phyloP scores from a whole-genome alignment of 2,113 vertebrate genomes.

The Acinonyx jubatus region DNA sequence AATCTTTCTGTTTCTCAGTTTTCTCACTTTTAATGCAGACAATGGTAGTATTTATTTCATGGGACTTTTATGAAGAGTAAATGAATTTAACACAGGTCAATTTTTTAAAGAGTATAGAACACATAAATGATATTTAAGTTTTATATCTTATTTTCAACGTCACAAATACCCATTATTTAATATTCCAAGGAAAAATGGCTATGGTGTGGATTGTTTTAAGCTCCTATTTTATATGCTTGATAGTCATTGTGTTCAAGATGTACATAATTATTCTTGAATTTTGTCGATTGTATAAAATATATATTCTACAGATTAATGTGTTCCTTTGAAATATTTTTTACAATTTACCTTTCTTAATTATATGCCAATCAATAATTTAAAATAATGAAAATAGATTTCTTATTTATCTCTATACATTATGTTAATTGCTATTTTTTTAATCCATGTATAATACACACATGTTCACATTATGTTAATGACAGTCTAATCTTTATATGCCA shows the following conservation, averaged over 20 bases:
- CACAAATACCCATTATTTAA: neutral
- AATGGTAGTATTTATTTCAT: neutral
- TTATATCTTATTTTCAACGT: conserved; percentile 28
- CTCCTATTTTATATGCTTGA: neutral
- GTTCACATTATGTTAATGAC: neutral
- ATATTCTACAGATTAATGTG: neutral
- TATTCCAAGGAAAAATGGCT: neutral
- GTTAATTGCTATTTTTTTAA: neutral
- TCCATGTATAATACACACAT: neutral
- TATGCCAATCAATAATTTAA: neutral
- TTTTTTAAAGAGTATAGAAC: neutral
- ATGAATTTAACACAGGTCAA: neutral
- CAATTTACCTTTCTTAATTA: neutral
- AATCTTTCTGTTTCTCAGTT: neutral
- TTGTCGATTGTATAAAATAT: neutral
- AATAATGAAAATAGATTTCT: neutral
- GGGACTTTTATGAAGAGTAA: neutral
- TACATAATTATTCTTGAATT: neutral
- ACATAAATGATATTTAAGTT: neutral
- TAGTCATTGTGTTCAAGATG: neutral
- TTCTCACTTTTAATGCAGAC: neutral
- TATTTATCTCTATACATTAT: neutral
- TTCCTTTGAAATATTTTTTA: neutral
- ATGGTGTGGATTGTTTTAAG: neutral
- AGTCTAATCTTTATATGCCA: neutral